Conservation (phyloP, 2,113 vertebrate species). For the Melanotaenia duboulayi region DNA sequence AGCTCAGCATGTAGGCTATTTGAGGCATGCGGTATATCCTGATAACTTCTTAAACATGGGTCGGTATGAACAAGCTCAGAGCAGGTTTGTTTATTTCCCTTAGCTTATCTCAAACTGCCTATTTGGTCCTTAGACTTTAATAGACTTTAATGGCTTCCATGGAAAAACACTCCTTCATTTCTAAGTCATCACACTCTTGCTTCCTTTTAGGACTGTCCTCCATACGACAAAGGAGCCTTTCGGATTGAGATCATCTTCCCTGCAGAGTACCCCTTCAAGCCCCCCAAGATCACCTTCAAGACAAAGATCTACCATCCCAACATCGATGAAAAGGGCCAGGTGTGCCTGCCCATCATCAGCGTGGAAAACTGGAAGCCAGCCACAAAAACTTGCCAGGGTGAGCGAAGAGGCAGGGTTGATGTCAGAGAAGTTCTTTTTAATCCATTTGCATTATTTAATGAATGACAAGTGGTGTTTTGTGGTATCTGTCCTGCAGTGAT, state of each 20-base stretch:
- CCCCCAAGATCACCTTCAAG: constrained; percentile 98
- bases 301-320: constrained; percentile 99
- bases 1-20: no score
- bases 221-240: constrained; percentile 98
- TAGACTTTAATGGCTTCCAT: no score
- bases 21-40: no score
- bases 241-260: constrained; percentile 97
- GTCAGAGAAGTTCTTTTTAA: no score
- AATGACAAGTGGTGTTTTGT: no score
- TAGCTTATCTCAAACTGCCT: no score
- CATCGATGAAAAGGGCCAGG: constrained; percentile 98
- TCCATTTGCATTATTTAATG: no score
- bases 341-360: constrained; percentile 96
- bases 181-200: neutral
- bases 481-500: constrained; percentile 84
- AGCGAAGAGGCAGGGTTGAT: neutral
- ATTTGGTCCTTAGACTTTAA: no score
- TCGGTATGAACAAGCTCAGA: no score
- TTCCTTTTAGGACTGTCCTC: constrained; percentile 87
- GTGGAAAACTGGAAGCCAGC: constrained; percentile 99
- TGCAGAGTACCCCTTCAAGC: constrained; percentile 98
- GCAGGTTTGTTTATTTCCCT: no score
- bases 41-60: no score
- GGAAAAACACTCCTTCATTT: no score
- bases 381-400: constrained; percentile 95